Percentiles rank a stretch among this genome's conserved stretches.
Conservation (phyloP, 2,113 vertebrate species). For the Epinephelus fuscoguttatus region DNA sequence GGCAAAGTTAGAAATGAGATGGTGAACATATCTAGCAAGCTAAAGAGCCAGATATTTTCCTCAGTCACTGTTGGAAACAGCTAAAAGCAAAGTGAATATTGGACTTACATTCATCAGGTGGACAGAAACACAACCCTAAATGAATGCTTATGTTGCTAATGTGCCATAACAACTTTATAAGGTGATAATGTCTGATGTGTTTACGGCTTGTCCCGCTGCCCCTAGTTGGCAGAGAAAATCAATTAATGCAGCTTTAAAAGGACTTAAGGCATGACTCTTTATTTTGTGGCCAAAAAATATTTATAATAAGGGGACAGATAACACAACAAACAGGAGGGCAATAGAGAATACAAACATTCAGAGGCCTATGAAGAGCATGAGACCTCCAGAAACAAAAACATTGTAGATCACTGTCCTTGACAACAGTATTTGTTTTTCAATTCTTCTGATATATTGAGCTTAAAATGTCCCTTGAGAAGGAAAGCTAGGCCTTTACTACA, state of each 20-base stretch:
- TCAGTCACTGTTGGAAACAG: slow-evolving; percentile 15
- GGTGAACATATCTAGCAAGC: neutral
- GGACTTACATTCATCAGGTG: slow-evolving; percentile 23
- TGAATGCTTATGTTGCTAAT: slow-evolving; percentile 11
- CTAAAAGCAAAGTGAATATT: slow-evolving; percentile 16
- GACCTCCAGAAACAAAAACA: neutral
- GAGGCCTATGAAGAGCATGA: neutral
- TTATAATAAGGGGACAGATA: neutral
- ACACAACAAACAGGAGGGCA: neutral
- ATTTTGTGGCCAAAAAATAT: neutral
- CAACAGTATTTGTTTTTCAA: slow-evolving; percentile 5
- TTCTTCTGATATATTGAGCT: neutral
- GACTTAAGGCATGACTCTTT: neutral
- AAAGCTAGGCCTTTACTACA: neutral
- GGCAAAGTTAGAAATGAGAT: slow-evolving; percentile 1
- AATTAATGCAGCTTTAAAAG: slow-evolving; percentile 5
- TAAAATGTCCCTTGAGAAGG: neutral
- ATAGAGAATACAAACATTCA: neutral
- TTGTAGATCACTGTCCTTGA: neutral
- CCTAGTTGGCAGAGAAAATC: slow-evolving; percentile 12
- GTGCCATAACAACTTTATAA: slow-evolving; percentile 16
- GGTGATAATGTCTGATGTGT: slow-evolving; percentile 28
- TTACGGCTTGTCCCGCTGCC: slow-evolving; percentile 19
- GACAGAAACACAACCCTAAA: slow-evolving; percentile 21
- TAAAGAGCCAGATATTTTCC: slow-evolving; percentile 14